Percentiles rank a stretch among this genome's conserved stretches.
These are phyloP conservation scores for Mythimna lalbum DNA, from an alignment of 2,888 invertebrate species.

Conservation along the genomic window DNA sequence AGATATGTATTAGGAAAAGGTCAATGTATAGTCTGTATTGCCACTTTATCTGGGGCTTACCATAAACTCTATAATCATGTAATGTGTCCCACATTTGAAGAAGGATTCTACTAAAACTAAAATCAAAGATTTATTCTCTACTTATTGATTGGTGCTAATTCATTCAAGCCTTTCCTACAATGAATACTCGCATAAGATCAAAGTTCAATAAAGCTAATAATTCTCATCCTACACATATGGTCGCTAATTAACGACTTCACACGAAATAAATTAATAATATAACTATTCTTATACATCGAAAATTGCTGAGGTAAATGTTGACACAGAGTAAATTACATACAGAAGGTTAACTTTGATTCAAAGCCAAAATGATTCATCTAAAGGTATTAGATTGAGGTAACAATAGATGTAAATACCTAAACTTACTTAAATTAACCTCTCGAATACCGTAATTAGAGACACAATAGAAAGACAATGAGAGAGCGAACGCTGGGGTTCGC, in stretches of 20 bases:
- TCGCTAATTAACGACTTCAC: conserved; percentile 43
- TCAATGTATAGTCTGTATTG: too few relatives aligned
- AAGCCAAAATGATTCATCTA: too few relatives aligned
- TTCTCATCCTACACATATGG: conserved; percentile 15
- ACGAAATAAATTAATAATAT: conserved; percentile 37
- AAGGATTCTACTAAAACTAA: neutral
- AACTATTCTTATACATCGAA: conserved; percentile 16
- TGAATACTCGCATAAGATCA: neutral
- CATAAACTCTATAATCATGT: neutral
- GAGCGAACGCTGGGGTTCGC: too few relatives aligned
- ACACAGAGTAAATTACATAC: neutral
- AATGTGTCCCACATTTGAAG: neutral
- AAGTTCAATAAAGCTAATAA: conserved; percentile 23
- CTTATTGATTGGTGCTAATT: neutral
- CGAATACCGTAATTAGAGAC: too few relatives aligned
- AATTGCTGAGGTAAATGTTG: neutral
- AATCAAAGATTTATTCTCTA: neutral
- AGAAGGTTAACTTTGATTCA: neutral
- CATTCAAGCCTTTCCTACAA: neutral
- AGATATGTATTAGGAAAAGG: too few relatives aligned
- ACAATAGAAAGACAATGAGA: too few relatives aligned
- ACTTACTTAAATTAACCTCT: too few relatives aligned
- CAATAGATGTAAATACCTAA: too few relatives aligned
- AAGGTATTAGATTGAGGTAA: too few relatives aligned
- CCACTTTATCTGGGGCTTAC: too few relatives aligned